Evolutionary conservation across 2,888 invertebrate genomes (phyloP).

Genomic region (Conistra vaccinii): DNA sequence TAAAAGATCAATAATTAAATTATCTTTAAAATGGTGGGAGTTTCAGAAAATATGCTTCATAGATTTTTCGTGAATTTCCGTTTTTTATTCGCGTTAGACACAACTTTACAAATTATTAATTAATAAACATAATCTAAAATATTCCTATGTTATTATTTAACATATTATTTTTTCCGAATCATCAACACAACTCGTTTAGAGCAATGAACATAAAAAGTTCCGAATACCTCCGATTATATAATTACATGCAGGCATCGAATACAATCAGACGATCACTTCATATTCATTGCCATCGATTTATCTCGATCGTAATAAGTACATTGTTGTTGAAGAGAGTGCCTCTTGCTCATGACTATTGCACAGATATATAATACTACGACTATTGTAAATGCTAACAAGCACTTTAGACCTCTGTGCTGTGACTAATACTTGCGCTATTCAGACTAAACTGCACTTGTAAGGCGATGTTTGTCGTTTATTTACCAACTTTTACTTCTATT

Average conservation of each 20-base stretch:
- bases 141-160: no score
- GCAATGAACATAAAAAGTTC: neutral
- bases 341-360: constrained; percentile 20
- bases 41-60: no score
- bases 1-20: no score
- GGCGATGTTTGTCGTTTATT: constrained; percentile 4
- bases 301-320: constrained; percentile 15
- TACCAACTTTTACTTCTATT: constrained; percentile 24
- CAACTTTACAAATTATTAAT: no score
- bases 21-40: no score
- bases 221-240: neutral
- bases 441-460: neutral
- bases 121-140: no score
- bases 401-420: neutral
- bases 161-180: no score
- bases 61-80: no score
- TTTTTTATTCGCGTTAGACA: no score
- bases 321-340: constrained; percentile 15
- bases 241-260: neutral
- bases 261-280: constrained; percentile 4
- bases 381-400: constrained; percentile 29
- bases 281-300: neutral
- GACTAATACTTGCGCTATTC: constrained; percentile 10
- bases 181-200: neutral
- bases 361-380: no score